Evolutionary conservation across 2,888 invertebrate genomes (phyloP), one percentile per base, ranked within the genome.

Genomic region (Aromia moschata): DNA sequence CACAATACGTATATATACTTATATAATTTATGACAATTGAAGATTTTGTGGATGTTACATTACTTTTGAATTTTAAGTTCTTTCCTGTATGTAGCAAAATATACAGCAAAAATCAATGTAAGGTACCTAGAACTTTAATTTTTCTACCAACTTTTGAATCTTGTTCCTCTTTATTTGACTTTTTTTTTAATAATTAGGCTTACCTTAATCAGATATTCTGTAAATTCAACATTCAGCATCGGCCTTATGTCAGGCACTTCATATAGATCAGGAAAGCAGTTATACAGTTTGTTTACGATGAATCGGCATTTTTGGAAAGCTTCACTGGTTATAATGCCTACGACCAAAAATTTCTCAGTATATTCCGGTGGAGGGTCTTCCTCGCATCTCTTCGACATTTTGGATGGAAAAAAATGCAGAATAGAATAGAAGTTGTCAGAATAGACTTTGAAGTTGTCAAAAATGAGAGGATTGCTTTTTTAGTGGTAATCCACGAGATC

Each of bases 151-250:
- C n/a, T n/a, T n/a, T n/a, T n/a, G n/a, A n/a, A n/a, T n/a, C n/a
- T n/a, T n/a, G n/a, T n/a, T n/a, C n/a, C n/a, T n/a, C n/a, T n/a
- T n/a, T n/a, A n/a, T n/a, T n/a, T n/a, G n/a, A n/a, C n/a, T n/a
- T n/a, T n/a, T n/a, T n/a, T n/a, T n/a, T n/a, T n/a, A n/a, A n/a
- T n/a, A n/a, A n/a, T n/a, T n/a, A n/a, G n/a, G n/a, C 45, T 54
- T 60, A 71, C 75, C 60, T 75, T 77, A 2, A 59, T 68, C 7
- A 79, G 55, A 60, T 73, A 77, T 49, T 74, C 72, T 5, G 71
- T 63, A 80, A 80, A 81, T 63, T 79, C 78, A 3, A 80, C 67
- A 56, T 80, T 72, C 44, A 81, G 62, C 74, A 80, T 72, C 1
- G 77, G 70, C 30, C 76, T 64, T 37, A 80, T 71, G 36, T 73